These are phyloP conservation scores for Machaerirhynchus nigripectus DNA, from an alignment of 2,113 vertebrate genomes.

Conservation along the genomic window DNA sequence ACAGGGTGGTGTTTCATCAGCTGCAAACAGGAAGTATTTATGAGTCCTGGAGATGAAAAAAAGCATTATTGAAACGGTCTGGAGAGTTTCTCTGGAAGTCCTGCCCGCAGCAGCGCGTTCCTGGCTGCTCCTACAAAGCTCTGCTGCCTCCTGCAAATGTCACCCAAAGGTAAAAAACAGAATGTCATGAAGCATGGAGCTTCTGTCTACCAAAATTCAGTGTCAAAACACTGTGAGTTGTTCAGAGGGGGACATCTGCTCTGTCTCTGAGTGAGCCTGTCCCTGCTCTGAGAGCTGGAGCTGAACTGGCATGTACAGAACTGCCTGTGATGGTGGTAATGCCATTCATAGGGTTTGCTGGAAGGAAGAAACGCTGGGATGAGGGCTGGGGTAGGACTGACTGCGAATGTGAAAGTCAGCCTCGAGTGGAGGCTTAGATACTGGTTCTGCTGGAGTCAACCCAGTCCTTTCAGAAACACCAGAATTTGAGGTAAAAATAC, in stretches of 20 bases:
- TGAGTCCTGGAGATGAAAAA: background rate
- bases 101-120: rapidly evolving
- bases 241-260: background rate
- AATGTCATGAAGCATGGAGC: background rate
- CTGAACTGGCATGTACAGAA: background rate
- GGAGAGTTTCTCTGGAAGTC: background rate
- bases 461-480: background rate
- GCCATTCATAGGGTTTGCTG: background rate
- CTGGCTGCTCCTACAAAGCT: background rate
- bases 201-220: background rate
- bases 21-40: background rate
- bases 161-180: background rate
- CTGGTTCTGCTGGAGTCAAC: background rate
- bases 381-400: background rate
- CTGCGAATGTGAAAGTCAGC: background rate
- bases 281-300: background rate
- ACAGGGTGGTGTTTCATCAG: background rate
- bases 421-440: rapidly evolving
- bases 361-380: background rate
- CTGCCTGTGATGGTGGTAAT: background rate
- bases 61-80: background rate
- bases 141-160: background rate
- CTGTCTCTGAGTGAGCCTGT: background rate
- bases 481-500: background rate
- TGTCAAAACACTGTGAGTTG: background rate